A percentile compares a stretch with the other conserved stretches of the same genome.
These are phyloP conservation scores for Brachionus manjavacas DNA, from an alignment of 1,140 invertebrate genomes.

Conservation along the genomic window DNA sequence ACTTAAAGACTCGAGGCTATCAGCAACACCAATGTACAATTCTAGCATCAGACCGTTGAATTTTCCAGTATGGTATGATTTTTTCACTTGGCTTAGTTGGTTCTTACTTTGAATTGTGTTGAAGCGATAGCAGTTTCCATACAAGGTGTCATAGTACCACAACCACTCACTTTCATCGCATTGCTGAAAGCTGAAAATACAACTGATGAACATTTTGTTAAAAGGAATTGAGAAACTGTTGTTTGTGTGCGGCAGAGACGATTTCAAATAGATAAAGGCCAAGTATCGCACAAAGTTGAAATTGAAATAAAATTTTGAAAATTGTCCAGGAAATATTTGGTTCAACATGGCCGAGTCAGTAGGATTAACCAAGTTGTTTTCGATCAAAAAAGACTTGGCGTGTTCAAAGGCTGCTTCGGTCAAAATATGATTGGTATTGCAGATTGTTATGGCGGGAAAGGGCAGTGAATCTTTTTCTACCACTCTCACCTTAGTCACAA, in stretches of 20 bases:
- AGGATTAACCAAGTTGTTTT: neutral
- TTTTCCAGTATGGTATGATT: neutral
- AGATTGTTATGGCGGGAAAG: neutral
- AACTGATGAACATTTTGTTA: neutral
- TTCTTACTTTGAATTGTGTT: neutral
- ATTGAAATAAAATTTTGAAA: neutral
- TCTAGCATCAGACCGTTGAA: neutral
- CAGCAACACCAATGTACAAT: neutral
- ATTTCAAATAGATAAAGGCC: neutral
- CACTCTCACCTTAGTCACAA: neutral
- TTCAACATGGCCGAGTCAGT: neutral
- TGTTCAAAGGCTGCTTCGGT: neutral
- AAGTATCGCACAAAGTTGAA: neutral
- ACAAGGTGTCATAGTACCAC: no score
- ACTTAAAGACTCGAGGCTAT: neutral
- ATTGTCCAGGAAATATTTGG: neutral
- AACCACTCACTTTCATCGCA: neutral
- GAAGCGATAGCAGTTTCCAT: neutral
- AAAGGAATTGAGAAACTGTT: neutral
- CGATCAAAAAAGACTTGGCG: neutral
- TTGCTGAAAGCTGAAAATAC: neutral
- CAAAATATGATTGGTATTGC: neutral
- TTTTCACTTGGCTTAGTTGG: neutral
- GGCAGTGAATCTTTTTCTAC: neutral
- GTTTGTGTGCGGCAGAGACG: neutral